These are phyloP conservation scores for Zapus hudsonius DNA, from an alignment of 2,113 vertebrate genomes.

Conservation along the genomic window DNA sequence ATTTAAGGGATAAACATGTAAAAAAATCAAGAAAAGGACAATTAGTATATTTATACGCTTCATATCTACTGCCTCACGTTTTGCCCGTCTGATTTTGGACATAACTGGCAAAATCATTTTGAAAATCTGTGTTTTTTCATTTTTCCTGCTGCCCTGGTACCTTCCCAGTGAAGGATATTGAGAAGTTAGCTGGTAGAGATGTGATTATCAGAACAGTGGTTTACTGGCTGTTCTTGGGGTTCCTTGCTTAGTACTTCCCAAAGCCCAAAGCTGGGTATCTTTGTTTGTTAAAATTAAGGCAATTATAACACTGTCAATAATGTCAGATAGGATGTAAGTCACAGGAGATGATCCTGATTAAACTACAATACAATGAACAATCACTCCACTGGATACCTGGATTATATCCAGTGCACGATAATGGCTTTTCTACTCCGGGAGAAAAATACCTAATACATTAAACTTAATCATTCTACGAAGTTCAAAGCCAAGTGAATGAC, in stretches of 20 bases:
- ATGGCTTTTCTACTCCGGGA: neutral
- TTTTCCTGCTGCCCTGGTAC: neutral
- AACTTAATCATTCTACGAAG: neutral
- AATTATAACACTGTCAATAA: neutral
- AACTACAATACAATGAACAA: neutral
- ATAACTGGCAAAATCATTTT: neutral
- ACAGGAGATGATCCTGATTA: neutral
- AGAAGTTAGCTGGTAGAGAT: no score
- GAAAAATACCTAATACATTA: neutral
- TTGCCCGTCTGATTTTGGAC: neutral
- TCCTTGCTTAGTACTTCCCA: neutral
- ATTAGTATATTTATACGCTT: neutral
- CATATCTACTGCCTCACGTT: neutral
- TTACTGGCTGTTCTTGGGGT: neutral
- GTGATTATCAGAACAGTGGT: neutral
- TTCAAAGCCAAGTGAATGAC: neutral
- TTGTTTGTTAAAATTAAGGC: neutral
- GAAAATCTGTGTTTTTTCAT: neutral
- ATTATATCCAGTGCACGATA: neutral
- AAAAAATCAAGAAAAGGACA: no score
- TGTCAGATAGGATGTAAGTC: neutral
- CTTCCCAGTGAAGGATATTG: neutral
- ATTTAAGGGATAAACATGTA: no score
- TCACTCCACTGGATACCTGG: neutral
- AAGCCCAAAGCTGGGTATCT: neutral